These are phyloP conservation scores for Syngnathus scovelli DNA, from an alignment of 2,113 vertebrate species.

Conservation along the genomic window DNA sequence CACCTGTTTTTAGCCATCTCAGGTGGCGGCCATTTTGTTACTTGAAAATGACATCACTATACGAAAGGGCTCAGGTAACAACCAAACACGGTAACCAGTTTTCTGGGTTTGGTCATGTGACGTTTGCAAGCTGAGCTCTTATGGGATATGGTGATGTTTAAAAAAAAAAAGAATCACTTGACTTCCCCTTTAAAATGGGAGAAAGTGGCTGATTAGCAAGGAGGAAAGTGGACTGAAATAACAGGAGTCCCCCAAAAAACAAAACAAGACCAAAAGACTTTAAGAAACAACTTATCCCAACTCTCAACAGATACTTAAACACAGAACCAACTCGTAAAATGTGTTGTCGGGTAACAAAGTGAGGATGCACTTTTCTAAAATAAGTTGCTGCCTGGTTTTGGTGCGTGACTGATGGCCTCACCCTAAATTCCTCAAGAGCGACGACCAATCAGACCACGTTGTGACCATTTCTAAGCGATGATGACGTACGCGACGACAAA, in stretches of 20 bases:
- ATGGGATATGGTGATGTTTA: too few relatives aligned
- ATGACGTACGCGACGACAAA: not conserved
- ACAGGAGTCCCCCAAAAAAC: not conserved
- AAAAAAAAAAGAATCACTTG: too few relatives aligned
- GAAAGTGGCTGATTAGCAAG: not conserved
- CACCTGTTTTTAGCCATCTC: too few relatives aligned
- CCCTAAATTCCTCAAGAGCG: slow-evolving; percentile 28
- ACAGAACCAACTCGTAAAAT: not conserved
- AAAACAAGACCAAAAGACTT: not conserved
- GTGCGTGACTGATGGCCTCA: slow-evolving; percentile 18
- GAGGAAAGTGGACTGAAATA: not conserved
- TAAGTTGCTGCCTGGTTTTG: slow-evolving; percentile 14
- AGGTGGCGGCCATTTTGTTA: too few relatives aligned
- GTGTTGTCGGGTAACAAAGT: not conserved
- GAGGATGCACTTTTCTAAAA: slow-evolving; percentile 4
- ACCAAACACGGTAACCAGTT: too few relatives aligned
- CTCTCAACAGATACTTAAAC: slow-evolving; percentile 14
- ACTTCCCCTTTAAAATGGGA: not conserved
- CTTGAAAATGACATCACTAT: too few relatives aligned
- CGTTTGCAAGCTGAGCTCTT: too few relatives aligned
- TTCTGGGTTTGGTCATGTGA: too few relatives aligned
- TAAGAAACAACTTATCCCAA: slow-evolving; percentile 18
- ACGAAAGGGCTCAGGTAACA: not conserved
- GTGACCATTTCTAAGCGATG: not conserved
- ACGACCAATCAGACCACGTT: slow-evolving; percentile 41